Base-by-base conservation (phyloP, 2,113 vertebrate species). In the Ciconia boyciana region DNA sequence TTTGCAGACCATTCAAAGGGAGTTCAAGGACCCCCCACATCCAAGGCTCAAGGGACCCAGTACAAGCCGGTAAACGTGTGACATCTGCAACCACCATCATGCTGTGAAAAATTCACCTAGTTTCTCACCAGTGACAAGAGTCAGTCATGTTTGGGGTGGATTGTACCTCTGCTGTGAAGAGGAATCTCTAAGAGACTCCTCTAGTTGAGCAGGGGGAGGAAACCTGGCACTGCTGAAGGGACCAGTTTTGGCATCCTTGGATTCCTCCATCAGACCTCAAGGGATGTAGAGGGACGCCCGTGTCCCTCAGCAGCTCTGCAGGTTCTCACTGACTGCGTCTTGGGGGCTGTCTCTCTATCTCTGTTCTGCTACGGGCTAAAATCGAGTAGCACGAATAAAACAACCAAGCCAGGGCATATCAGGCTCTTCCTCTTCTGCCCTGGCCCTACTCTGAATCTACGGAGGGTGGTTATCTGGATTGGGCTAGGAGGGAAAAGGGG, bases 261-360 rank as follows among this genome's bases (percentile, higher is more conserved):
- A 21, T 43, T 82, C 19, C 49, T 94, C 26, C 29, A 31, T 44
- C 36, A 32, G 36, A 29, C 31, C 44, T 41, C 3, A 6, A 49
- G 55, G n/a, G 64, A 36, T 7, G 16, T n/a, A 49, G 5, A 46
- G 49, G 46, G 22, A 49, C 5, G 13, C 31, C 6, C 0, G 0
- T 10, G 31, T 66, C n/a, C 69, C 18, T 61, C 81, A 51, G 74
- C 65, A 68, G 13, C 54, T 51, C 65, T 62, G 72, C 48, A 76
- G 86, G 61, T 76, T 83, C 81, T 52, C 22, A 13, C 39, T 10
- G 61, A 19, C 31, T 29, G 16, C 3, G 5, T 31, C 46, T 57
- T 19, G 6, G 32, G 31, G 54, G 26, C 64, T 64, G 26, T 2
- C 43, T 41, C 55, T 18, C 8, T 36, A 4, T 43, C 58, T 60